Evolutionary conservation across 1,140 invertebrate species (phyloP).

Genomic region (Schlechtendalia chinensis): DNA sequence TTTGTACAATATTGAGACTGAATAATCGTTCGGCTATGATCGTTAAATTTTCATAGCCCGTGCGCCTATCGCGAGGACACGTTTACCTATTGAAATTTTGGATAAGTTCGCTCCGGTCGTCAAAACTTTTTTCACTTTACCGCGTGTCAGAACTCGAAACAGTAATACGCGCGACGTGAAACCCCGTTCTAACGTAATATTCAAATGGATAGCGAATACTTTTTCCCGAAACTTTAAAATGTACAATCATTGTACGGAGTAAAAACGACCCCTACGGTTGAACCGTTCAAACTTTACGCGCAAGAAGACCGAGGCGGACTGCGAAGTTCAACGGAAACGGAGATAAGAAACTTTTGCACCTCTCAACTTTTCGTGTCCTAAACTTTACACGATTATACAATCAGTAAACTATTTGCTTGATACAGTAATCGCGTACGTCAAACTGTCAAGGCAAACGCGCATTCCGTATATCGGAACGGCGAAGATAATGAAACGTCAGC

Average conservation of each 20-base stretch:
- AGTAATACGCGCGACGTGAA: not conserved
- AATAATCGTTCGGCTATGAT: too few species aligned
- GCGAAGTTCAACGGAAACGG: not conserved
- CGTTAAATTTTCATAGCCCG: too few species aligned
- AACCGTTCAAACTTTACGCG: not conserved
- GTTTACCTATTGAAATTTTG: too few species aligned
- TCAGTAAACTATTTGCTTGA: not conserved
- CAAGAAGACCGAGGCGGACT: too few species aligned
- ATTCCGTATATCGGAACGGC: too few species aligned
- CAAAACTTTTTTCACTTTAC: not conserved
- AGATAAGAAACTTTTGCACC: slow-evolving; percentile 26
- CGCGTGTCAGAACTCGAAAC: not conserved
- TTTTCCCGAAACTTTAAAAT: not conserved
- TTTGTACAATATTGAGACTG: too few species aligned
- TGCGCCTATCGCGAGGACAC: too few species aligned
- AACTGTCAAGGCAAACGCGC: not conserved
- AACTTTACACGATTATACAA: not conserved
- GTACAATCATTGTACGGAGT: not conserved
- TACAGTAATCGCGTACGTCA: not conserved
- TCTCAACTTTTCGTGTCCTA: not conserved
- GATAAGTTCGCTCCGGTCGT: too few species aligned
- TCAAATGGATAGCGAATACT: not conserved
- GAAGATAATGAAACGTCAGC: too few species aligned
- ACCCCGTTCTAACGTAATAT: not conserved
- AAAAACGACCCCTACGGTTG: not conserved